Conservation (phyloP, 2,797 vertebrate genomes). For the Sciurus vulgaris region DNA sequence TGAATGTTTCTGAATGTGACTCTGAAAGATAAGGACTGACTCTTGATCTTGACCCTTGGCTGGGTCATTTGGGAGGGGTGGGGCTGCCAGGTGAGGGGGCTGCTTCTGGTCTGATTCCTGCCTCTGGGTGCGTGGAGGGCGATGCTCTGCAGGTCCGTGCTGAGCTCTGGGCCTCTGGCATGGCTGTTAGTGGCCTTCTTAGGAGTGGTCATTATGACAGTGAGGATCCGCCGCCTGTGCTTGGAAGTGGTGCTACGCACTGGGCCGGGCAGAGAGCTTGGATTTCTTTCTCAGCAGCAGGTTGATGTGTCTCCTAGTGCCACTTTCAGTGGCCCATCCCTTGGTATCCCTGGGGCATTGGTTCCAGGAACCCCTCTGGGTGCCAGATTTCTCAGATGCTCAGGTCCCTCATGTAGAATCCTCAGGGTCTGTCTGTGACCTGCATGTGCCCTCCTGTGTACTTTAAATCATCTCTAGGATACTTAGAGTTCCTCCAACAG, state of each 20-base stretch:
- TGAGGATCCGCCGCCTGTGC: not conserved
- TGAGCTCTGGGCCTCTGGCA: not conserved
- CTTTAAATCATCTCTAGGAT: not conserved
- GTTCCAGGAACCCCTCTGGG: not conserved
- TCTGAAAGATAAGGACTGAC: not conserved
- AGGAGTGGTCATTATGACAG: accelerated
- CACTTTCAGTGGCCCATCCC: not conserved
- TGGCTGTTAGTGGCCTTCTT: not conserved
- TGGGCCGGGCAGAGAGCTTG: not conserved
- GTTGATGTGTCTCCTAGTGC: not conserved
- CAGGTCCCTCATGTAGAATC: not conserved
- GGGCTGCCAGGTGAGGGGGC: not conserved
- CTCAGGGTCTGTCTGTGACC: too few relatives aligned
- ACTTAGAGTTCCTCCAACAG: not conserved
- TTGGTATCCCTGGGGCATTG: not conserved
- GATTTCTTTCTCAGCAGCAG: not conserved
- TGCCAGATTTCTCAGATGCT: not conserved
- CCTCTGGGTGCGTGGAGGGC: not conserved
- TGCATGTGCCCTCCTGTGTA: not conserved
- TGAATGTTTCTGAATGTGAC: not conserved
- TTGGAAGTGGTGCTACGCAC: not conserved
- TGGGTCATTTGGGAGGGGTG: accelerated
- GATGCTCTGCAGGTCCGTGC: accelerated
- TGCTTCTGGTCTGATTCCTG: not conserved
- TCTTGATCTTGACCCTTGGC: not conserved